Percentiles rank a stretch among this genome's conserved stretches.
These are phyloP conservation scores for Phoxinus dragarum DNA, from an alignment of 2,797 vertebrate species.

Conservation along the genomic window DNA sequence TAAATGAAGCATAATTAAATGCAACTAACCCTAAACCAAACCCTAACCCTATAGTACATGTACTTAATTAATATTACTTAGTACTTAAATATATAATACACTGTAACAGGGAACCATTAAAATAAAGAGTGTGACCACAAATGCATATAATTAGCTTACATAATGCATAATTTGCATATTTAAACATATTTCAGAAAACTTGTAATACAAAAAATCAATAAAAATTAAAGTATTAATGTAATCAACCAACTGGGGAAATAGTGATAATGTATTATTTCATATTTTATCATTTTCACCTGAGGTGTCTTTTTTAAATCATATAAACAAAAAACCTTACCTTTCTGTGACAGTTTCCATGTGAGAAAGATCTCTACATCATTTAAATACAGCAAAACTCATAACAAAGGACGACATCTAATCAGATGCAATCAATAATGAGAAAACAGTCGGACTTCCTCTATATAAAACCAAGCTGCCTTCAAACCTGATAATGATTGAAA, in stretches of 20 bases:
- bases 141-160: background rate
- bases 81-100: too few relatives aligned
- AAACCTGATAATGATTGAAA: constrained; percentile 37
- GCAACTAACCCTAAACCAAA: too few relatives aligned
- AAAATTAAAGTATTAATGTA: background rate
- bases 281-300: background rate
- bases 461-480: constrained; percentile 18
- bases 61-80: too few relatives aligned
- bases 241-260: background rate
- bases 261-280: background rate
- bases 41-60: too few relatives aligned
- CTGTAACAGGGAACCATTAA: too few relatives aligned
- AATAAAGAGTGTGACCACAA: too few relatives aligned
- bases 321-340: background rate
- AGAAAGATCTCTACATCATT: background rate
- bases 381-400: background rate
- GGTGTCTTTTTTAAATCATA: background rate
- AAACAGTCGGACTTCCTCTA: constrained; percentile 13
- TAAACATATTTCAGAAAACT: background rate
- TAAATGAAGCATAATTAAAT: too few relatives aligned
- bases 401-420: constrained; percentile 7
- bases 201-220: background rate
- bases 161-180: background rate
- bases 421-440: background rate
- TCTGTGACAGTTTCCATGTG: background rate